phyloP scores from a whole-genome alignment of 1,140 invertebrate genomes.

The Asbolus verrucosus region DNA sequence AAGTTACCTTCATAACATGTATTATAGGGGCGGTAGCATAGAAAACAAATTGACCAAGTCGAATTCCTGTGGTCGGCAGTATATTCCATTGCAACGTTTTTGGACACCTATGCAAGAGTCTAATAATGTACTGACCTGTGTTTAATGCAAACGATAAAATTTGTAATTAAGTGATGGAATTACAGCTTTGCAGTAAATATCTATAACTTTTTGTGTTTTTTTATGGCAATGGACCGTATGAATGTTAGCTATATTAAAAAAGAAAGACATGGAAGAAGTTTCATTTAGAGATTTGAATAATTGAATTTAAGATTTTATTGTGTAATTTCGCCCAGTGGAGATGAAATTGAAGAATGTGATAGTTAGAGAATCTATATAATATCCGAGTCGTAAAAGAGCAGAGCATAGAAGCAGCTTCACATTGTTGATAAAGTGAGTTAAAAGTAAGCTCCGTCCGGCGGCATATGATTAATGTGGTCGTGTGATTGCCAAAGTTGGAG shows the following conservation, averaged over 20 bases:
- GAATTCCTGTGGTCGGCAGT: background rate
- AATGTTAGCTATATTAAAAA: too few relatives aligned
- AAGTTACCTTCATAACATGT: background rate
- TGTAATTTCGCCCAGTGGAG: slow-evolving; percentile 11
- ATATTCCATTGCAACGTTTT: background rate
- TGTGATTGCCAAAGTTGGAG: slow-evolving; percentile 61
- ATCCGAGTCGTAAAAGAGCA: slow-evolving; percentile 26
- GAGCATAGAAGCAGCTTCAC: slow-evolving; percentile 24
- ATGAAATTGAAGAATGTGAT: slow-evolving; percentile 31
- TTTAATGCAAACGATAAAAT: background rate
- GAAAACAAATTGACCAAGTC: background rate
- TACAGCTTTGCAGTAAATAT: too few relatives aligned
- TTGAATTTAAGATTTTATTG: slow-evolving; percentile 30
- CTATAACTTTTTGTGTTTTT: too few relatives aligned
- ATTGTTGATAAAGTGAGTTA: slow-evolving; percentile 55
- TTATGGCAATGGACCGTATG: too few relatives aligned
- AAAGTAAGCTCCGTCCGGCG: slow-evolving; percentile 52
- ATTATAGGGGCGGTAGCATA: background rate
- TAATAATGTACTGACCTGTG: too few relatives aligned
- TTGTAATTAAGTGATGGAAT: too few relatives aligned
- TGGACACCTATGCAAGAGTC: background rate
- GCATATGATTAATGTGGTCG: slow-evolving; percentile 58
- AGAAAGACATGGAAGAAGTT: too few relatives aligned
- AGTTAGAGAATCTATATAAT: slow-evolving; percentile 37
- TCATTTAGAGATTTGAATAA: slow-evolving; percentile 4